Conservation (phyloP, 2,113 vertebrate genomes). For the Phrynosoma platyrhinos region DNA sequence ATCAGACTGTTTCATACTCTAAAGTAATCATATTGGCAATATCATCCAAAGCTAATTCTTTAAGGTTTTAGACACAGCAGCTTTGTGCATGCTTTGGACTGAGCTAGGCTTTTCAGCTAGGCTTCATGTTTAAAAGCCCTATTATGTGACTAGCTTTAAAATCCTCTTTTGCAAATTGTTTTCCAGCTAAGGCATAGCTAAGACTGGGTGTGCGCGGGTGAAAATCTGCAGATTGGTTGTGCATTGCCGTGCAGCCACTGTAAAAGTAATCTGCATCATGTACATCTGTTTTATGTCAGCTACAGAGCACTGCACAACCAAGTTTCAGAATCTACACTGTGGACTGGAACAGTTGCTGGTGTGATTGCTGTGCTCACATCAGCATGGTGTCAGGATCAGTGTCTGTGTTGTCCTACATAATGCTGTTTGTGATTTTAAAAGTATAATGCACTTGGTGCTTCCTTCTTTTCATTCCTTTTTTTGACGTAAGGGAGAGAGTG, state of each 20-base stretch:
- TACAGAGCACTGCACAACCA: slow-evolving; percentile 18
- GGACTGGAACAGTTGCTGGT: slow-evolving; percentile 5
- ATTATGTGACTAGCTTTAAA: slow-evolving; percentile 28
- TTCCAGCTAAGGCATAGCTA: slow-evolving; percentile 29
- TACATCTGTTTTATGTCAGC: slow-evolving; percentile 9
- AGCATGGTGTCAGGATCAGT: slow-evolving; percentile 17
- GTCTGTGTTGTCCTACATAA: not conserved
- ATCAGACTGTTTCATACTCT: slow-evolving; percentile 14
- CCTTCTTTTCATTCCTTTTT: not conserved
- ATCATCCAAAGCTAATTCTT: slow-evolving; percentile 6
- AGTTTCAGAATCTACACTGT: slow-evolving; percentile 8
- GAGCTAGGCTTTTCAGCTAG: slow-evolving; percentile 30
- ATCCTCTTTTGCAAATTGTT: slow-evolving; percentile 46
- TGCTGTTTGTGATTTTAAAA: slow-evolving; percentile 2
- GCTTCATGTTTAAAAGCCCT: slow-evolving; percentile 5
- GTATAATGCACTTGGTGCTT: not conserved
- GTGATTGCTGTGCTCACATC: slow-evolving; percentile 12
- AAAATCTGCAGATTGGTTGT: slow-evolving; percentile 32
- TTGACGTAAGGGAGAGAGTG: not conserved
- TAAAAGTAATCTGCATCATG: slow-evolving; percentile 22
- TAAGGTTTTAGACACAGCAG: slow-evolving; percentile 17
- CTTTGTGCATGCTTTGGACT: slow-evolving; percentile 16
- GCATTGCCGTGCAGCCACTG: slow-evolving; percentile 1
- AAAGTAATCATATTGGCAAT: slow-evolving; percentile 18
- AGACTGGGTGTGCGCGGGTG: not conserved